These are phyloP conservation scores for Eurois occulta DNA, from an alignment of 2,888 invertebrate species.

Conservation along the genomic window DNA sequence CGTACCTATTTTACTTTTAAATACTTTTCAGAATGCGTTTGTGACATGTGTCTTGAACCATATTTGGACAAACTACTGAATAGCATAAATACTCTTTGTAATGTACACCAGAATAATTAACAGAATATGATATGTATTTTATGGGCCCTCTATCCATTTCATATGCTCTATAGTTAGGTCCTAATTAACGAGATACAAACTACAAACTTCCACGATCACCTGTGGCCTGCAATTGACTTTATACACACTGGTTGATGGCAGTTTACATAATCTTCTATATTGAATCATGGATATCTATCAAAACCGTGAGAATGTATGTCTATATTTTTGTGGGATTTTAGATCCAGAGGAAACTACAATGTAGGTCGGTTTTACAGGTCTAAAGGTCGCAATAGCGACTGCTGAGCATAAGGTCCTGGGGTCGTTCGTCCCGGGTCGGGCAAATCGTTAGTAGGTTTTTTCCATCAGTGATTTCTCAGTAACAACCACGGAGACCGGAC, in stretches of 20 bases:
- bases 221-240: conserved; percentile 24
- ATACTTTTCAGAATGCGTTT: background rate
- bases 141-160: background rate
- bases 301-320: background rate
- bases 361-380: background rate
- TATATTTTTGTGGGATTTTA: background rate
- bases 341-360: background rate
- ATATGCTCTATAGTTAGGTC: background rate
- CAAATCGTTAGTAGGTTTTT: too few species aligned
- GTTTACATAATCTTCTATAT: conserved; percentile 1
- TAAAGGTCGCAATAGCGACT: too few species aligned
- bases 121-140: background rate
- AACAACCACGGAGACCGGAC: too few species aligned
- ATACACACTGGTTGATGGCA: background rate
- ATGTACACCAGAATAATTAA: background rate
- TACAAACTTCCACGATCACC: conserved; percentile 6
- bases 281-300: background rate
- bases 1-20: background rate
- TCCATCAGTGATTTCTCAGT: too few species aligned
- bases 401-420: too few species aligned
- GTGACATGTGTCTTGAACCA: background rate
- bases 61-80: background rate
- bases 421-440: too few species aligned
- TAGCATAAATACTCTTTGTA: background rate
- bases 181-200: conserved; percentile 36